Evolutionary conservation across 2,797 vertebrate species (phyloP).

Genomic region (Anguilla marmorata): DNA sequence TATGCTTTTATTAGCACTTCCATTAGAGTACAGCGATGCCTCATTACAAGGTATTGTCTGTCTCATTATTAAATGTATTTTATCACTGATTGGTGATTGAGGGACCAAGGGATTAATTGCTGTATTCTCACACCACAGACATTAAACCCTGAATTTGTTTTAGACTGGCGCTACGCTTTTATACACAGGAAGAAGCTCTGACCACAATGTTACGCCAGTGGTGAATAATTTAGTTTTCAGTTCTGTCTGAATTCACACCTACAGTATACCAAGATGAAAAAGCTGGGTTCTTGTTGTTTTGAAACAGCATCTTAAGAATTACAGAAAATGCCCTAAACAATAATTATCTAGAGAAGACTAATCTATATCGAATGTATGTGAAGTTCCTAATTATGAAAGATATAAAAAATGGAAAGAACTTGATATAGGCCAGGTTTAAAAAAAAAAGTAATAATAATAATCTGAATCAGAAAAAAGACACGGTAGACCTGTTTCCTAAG

Average conservation of each 20-base stretch:
- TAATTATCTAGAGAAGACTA: no score
- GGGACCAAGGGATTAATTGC: neutral
- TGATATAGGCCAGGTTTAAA: no score
- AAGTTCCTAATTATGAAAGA: neutral
- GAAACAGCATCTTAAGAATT: neutral
- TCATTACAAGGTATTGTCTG: neutral
- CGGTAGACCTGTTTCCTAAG: no score
- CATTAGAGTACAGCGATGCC: neutral
- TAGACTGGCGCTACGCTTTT: neutral
- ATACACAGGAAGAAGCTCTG: constrained; percentile 27
- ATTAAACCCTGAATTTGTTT: neutral
- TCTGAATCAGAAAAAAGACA: no score
- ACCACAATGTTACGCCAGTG: constrained; percentile 30
- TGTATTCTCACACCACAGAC: neutral
- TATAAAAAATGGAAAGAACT: no score
- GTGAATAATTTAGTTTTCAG: constrained; percentile 40
- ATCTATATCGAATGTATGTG: no score
- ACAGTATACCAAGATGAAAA: neutral
- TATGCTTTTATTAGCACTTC: neutral
- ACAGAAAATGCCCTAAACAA: neutral
- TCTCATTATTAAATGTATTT: neutral
- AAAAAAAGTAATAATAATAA: no score
- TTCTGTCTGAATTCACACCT: neutral
- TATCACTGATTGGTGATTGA: no score
- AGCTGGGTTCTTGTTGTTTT: neutral